Evolutionary conservation across 2,888 invertebrate species (phyloP).

Genomic region (Coelopa pilipes): DNA sequence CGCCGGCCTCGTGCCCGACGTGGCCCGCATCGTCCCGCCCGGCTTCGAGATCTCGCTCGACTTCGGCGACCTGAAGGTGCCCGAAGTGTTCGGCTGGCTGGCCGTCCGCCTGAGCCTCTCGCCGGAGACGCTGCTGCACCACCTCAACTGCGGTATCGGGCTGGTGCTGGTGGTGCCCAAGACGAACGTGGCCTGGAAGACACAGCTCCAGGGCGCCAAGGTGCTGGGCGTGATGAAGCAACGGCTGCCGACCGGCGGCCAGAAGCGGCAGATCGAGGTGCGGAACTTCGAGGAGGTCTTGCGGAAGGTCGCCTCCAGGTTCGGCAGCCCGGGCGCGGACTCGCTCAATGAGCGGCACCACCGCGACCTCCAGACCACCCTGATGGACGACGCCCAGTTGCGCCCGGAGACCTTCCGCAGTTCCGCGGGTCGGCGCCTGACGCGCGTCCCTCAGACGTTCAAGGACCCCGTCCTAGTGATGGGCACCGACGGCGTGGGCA

Average conservation of each 20-base stretch:
- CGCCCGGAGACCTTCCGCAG: constrained; percentile 54
- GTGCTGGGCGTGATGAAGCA: constrained; percentile 68
- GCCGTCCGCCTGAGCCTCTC: constrained; percentile 79
- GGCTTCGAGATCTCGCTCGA: constrained; percentile 76
- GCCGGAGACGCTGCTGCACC: constrained; percentile 83
- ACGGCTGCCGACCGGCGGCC: constrained; percentile 34
- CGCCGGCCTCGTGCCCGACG: constrained; percentile 89
- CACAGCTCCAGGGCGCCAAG: constrained; percentile 64
- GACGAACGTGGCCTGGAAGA: constrained; percentile 67
- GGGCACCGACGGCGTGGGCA: constrained; percentile 98
- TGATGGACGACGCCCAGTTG: constrained; percentile 39
- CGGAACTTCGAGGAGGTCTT: constrained; percentile 77
- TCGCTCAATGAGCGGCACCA: constrained; percentile 43
- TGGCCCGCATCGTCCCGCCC: constrained; percentile 83
- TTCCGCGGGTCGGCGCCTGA: constrained; percentile 60
- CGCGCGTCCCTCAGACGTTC: constrained; percentile 62
- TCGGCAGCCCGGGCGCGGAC: constrained; percentile 50
- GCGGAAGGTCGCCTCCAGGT: constrained; percentile 65
- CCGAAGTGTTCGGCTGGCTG: constrained; percentile 89
- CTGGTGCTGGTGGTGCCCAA: constrained; percentile 81
- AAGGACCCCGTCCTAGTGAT: constrained; percentile 89
- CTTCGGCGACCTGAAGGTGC: constrained; percentile 78
- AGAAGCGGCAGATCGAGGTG: constrained; percentile 68
- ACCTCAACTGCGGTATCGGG: constrained; percentile 97
- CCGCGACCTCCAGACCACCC: constrained; percentile 36